Percentiles rank a stretch among this genome's conserved stretches.
Evolutionary conservation across 2,113 vertebrate genomes (phyloP).

Genomic region (Triplophysa siluroides): DNA sequence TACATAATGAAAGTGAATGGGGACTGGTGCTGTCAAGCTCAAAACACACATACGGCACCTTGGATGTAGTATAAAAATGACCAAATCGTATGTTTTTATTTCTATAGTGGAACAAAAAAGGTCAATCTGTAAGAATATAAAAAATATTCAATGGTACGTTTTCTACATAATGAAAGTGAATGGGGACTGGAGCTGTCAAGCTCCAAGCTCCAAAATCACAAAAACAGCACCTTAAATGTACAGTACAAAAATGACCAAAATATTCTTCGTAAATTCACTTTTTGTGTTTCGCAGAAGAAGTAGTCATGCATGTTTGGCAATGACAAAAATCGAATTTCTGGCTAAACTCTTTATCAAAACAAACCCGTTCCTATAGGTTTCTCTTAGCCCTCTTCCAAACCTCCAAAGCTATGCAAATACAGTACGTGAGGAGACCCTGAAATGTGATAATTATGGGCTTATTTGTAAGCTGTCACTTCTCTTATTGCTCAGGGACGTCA

Average conservation of each 20-base stretch:
- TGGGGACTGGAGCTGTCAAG: too few species aligned
- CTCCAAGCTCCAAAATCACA: too few species aligned
- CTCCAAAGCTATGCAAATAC: slow-evolving; percentile 76
- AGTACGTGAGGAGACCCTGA: slow-evolving; percentile 71
- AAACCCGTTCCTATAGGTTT: slow-evolving; percentile 69
- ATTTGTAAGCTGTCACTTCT: slow-evolving; percentile 85
- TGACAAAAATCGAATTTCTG: neutral
- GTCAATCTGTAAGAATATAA: too few species aligned
- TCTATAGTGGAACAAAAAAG: too few species aligned
- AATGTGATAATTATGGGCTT: slow-evolving; percentile 83
- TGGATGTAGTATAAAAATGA: too few species aligned
- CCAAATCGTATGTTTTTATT: too few species aligned
- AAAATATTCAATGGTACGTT: too few species aligned
- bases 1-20: neutral
- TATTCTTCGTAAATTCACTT: neutral
- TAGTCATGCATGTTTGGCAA: neutral
- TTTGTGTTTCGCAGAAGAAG: neutral
- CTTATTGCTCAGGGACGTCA: slow-evolving; percentile 81
- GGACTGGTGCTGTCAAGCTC: too few species aligned
- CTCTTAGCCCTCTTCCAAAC: slow-evolving; percentile 71
- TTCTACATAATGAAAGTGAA: neutral
- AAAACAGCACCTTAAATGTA: neutral
- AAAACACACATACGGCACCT: too few species aligned
- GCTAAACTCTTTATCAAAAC: slow-evolving; percentile 73
- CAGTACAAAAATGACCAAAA: neutral